Base-by-base conservation (phyloP, 2,888 invertebrate genomes). In the Chaetogeoica ovagalla region DNA sequence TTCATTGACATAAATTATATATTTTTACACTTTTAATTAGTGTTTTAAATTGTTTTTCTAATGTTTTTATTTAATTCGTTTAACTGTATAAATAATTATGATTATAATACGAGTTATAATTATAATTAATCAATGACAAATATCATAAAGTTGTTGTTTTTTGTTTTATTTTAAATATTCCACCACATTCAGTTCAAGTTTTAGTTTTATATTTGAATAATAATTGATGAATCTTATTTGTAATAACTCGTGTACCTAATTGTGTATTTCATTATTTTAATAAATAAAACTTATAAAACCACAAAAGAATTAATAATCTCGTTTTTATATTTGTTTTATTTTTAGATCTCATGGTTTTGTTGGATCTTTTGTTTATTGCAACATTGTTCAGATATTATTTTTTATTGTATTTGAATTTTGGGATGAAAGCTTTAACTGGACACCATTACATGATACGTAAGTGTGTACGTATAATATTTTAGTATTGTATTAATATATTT, bases 401-500 rank as follows among this genome's bases (percentile, higher is more conserved):
- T 77, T 77, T 39, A 55, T 77, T 52, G 77, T 37, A 21, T 77
- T 77, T 70, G 77, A 77, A 62, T 77, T 77, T 77, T 77, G 77
- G 77, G 77, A 77, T 77, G 77, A 77, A 52, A 77, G 62, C 62
- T 69, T 62, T 70, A 70, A 77, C 62, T 77, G 77, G 77, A 77
- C 77, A 62, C 77, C 77, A 21, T 70, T 77, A 70, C 77, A 77
- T 70, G 68, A 77, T 70, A 69, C 62, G 77, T 77, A 77, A 21
- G 68, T 76, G 8, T 55, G 21, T 13, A 11, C 43, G 39, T 55
- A 8, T 19, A 48, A 57, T 57, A 15, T 60, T 37, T n/a, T 43
- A 5, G 37, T 57, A 13, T 39, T n/a, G 43, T 43, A 23, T 13
- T 59, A 57, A 63, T 39, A 13, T 75, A 0, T 2, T 60, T 69